Evolutionary conservation across 2,113 vertebrate genomes (phyloP), one percentile per base, ranked within the genome.

Genomic region (Thymallus thymallus): DNA sequence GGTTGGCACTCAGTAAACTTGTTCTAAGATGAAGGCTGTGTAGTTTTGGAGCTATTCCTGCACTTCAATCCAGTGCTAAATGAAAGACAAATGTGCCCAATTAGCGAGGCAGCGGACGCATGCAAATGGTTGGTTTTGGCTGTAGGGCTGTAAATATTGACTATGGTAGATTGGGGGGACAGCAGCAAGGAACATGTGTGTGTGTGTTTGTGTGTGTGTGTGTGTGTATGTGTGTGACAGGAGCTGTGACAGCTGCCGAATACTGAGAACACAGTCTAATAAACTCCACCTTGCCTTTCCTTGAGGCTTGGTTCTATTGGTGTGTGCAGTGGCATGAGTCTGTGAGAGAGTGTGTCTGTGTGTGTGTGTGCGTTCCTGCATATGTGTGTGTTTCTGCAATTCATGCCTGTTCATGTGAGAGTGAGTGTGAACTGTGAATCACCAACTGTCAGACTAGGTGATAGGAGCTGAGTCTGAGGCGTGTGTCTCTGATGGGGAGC

Each of bases 91-190:
- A 80, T 75, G 73, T 80, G 79, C 78, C 80, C 88, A 89, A 91
- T 92, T 89, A 90, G 79, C 74, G 83, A 81, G 81, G 77, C 90
- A 88, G 88, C 86, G 85, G 89, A 87, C 85, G 84, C 76, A 75
- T 77, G 69, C 68, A 87, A 88, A 88, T 84, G 79, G 83, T 86
- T 86, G 84, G 81, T 86, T 90, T 86, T 80, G 80, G 80, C 79
- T 63, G 76, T 18, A 55, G 83, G 83, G 76, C 80, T 77, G 81
- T 91, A 88, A 91, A 91, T 88, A 87, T 89, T 91, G 89, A 91
- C 85, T 85, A 77, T 12, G 35, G 35, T 9, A 41, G 35, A 41
- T 41, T 41, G 9, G 35, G 35, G 7, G 9, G 35, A 41, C 7
- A 41, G 35, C 7, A 41, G 35, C 35, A 9, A 41, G 35, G 10